These are phyloP conservation scores for Trachythela sp. DNA, from an alignment of 64 coral and sea anemone species.

Conservation along the genomic window DNA sequence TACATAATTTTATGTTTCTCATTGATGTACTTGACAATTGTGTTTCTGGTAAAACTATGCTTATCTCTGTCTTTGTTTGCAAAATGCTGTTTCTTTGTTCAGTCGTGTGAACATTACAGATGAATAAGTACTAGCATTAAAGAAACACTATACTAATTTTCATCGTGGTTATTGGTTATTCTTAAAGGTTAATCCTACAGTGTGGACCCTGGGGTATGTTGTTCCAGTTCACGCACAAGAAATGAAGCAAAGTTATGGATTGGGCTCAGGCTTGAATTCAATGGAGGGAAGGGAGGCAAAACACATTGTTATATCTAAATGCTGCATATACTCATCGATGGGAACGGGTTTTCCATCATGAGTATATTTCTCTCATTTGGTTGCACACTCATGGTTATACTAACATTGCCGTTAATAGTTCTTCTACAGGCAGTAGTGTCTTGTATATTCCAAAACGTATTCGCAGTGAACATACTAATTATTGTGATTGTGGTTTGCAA, in stretches of 20 bases:
- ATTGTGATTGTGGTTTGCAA: too few relatives aligned
- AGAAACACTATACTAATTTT: not conserved
- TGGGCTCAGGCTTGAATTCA: not conserved
- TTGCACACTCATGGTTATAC: too few relatives aligned
- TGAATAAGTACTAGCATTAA: not conserved
- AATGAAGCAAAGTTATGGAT: not conserved
- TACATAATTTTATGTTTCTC: conserved; percentile 29
- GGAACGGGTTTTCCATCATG: conserved; percentile 35
- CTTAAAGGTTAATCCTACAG: too few relatives aligned
- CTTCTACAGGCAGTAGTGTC: too few relatives aligned
- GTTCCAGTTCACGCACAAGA: conserved; percentile 7
- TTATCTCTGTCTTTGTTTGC: not conserved
- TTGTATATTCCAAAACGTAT: too few relatives aligned
- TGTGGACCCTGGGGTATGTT: conserved; percentile 13
- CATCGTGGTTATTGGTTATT: not conserved
- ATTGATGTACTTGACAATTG: conserved; percentile 45
- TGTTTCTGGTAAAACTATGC: conserved; percentile 16
- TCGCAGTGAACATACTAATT: too few relatives aligned
- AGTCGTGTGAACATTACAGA: too few relatives aligned
- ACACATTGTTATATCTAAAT: conserved; percentile 31
- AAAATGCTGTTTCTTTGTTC: too few relatives aligned
- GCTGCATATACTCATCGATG: conserved; percentile 14
- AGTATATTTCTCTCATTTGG: conserved; percentile 43
- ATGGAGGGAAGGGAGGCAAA: conserved; percentile 45
- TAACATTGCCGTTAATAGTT: too few relatives aligned